phyloP scores from a whole-genome alignment of 2,113 vertebrate genomes.

The Petromus typicus region DNA sequence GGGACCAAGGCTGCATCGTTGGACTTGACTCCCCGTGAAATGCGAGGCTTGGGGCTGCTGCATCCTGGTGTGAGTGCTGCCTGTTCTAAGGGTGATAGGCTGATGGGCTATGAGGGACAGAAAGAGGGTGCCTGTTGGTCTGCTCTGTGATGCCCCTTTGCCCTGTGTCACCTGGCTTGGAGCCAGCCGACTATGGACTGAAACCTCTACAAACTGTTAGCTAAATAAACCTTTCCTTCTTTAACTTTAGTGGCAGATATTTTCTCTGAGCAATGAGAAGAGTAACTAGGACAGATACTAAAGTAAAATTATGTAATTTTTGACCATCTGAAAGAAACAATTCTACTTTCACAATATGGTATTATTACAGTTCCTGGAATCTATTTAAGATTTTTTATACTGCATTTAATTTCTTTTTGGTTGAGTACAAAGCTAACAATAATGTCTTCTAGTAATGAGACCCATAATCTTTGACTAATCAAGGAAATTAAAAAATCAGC shows the following conservation, averaged over 20 bases:
- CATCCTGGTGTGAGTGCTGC: neutral
- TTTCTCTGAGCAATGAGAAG: neutral
- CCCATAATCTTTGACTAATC: constrained; percentile 26
- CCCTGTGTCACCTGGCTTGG: neutral
- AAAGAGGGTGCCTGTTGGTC: neutral
- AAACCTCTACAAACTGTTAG: neutral
- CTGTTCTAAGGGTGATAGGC: neutral
- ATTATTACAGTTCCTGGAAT: neutral
- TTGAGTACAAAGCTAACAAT: constrained; percentile 37
- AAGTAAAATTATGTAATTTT: constrained; percentile 13
- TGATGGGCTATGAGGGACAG: neutral
- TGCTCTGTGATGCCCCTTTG: neutral
- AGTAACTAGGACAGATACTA: neutral
- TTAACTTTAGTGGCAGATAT: neutral
- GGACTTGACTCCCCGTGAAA: neutral
- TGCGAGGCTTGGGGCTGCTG: neutral
- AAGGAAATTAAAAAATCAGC: constrained; percentile 20
- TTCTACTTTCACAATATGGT: neutral
- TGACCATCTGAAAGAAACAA: neutral
- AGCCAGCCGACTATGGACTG: neutral
- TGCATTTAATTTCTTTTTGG: neutral
- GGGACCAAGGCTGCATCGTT: neutral
- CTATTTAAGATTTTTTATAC: neutral
- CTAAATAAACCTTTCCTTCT: neutral
- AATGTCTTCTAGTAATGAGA: neutral